Evolutionary conservation across 2,797 vertebrate species (phyloP).

Genomic region (Remorina albescens): DNA sequence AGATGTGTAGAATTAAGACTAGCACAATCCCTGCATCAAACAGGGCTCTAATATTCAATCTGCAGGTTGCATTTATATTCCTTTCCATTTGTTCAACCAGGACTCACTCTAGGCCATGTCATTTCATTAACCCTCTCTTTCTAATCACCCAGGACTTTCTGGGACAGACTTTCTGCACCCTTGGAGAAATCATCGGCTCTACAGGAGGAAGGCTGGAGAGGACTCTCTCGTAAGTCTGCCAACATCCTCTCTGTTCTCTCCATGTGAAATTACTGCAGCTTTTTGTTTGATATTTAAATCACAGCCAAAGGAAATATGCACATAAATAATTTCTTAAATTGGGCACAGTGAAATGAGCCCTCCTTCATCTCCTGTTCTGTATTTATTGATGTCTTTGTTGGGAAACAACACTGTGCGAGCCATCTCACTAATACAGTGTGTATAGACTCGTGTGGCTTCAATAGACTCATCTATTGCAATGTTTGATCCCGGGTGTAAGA

Average conservation of each 20-base stretch:
- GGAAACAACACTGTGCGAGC: slow-evolving; percentile 35
- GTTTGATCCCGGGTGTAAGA: slow-evolving; percentile 29
- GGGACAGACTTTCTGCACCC: slow-evolving; percentile 94
- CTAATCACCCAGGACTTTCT: slow-evolving; percentile 89
- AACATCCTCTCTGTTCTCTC: slow-evolving; percentile 7
- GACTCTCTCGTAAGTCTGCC: slow-evolving; percentile 90
- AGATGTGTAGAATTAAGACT: not conserved
- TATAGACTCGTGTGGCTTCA: slow-evolving; percentile 37
- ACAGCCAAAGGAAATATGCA: slow-evolving; percentile 34
- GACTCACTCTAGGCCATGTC: slow-evolving; percentile 9
- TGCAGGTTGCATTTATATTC: not conserved
- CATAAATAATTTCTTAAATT: slow-evolving; percentile 47
- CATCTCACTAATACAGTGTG: slow-evolving; percentile 35
- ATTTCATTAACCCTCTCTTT: slow-evolving; percentile 30
- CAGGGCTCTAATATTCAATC: not conserved
- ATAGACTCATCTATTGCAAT: slow-evolving; percentile 49
- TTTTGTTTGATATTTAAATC: slow-evolving; percentile 21
- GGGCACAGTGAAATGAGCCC: slow-evolving; percentile 31
- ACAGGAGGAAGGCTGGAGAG: slow-evolving; percentile 91
- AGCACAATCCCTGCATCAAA: not conserved
- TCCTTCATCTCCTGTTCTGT: slow-evolving; percentile 23
- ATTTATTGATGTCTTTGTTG: slow-evolving; percentile 40
- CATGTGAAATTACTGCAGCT: not conserved
- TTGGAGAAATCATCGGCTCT: slow-evolving; percentile 97
- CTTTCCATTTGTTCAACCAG: not conserved